These are phyloP conservation scores for Hydractinia echinata DNA, from an alignment of 30 jellyfish, hydroid and myxozoan species.

Conservation along the genomic window DNA sequence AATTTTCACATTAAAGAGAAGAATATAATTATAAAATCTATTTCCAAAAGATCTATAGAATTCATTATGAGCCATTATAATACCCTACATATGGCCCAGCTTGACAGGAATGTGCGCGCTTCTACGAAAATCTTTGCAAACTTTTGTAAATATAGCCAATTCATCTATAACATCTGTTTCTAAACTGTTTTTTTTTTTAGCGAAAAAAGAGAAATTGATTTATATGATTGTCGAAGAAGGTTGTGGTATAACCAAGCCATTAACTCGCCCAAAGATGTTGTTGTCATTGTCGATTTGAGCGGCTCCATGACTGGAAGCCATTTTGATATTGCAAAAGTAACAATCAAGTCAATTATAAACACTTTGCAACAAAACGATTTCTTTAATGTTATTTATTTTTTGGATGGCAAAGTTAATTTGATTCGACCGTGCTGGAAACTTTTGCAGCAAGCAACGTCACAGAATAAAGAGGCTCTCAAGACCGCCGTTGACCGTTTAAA, in stretches of 20 bases:
- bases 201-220: constrained; percentile 6
- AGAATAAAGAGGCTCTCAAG: not conserved
- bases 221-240: constrained; percentile 41
- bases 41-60: too few relatives aligned
- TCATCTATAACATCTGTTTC: too few relatives aligned
- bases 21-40: too few relatives aligned
- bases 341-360: constrained; percentile 48
- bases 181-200: too few relatives aligned
- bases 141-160: too few relatives aligned
- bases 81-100: too few relatives aligned
- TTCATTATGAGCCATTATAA: too few relatives aligned
- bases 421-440: not conserved
- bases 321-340: constrained; percentile 61
- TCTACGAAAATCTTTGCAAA: too few relatives aligned
- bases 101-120: too few relatives aligned
- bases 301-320: constrained; percentile 84
- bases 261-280: constrained; percentile 69
- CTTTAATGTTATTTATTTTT: constrained; percentile 51
- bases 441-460: constrained; percentile 6
- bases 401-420: not conserved
- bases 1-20: too few relatives aligned
- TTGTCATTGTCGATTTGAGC: constrained; percentile 52
- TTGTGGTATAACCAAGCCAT: constrained; percentile 47
- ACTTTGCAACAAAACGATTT: constrained; percentile 74
- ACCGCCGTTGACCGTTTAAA: not conserved